Conservation (phyloP, 2,797 vertebrate species). For the Sphenopsis melanotis region DNA sequence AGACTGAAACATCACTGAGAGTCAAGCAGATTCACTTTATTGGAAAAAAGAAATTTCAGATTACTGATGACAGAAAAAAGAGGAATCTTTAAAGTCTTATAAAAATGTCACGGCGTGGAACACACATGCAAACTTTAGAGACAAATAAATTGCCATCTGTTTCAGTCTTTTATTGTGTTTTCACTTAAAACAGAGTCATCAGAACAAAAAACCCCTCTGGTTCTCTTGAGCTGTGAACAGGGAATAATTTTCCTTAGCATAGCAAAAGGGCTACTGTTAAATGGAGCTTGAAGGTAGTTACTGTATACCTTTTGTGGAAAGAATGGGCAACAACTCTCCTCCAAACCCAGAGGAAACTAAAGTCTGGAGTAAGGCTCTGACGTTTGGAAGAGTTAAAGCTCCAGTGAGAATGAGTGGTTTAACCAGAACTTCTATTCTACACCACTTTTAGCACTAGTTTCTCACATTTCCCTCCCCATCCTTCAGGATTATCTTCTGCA, state of each 20-base stretch:
- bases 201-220: background rate
- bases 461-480: background rate
- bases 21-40: background rate
- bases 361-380: background rate
- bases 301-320: background rate
- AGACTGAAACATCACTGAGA: background rate
- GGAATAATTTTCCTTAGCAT: background rate
- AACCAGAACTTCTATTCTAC: background rate
- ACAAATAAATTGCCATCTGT: background rate
- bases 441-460: background rate
- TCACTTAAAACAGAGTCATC: background rate
- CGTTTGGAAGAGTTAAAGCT: background rate
- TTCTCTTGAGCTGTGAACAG: background rate
- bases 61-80: background rate
- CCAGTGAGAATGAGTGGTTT: background rate
- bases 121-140: background rate
- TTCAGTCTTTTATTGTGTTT: background rate
- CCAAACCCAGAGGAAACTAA: background rate
- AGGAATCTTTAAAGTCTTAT: background rate
- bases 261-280: background rate
- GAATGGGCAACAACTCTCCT: background rate
- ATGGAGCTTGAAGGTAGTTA: background rate
- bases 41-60: background rate
- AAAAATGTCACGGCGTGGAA: background rate
- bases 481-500: background rate